Conservation (phyloP, 2,113 vertebrate genomes). For the Chaetodon auriga region DNA sequence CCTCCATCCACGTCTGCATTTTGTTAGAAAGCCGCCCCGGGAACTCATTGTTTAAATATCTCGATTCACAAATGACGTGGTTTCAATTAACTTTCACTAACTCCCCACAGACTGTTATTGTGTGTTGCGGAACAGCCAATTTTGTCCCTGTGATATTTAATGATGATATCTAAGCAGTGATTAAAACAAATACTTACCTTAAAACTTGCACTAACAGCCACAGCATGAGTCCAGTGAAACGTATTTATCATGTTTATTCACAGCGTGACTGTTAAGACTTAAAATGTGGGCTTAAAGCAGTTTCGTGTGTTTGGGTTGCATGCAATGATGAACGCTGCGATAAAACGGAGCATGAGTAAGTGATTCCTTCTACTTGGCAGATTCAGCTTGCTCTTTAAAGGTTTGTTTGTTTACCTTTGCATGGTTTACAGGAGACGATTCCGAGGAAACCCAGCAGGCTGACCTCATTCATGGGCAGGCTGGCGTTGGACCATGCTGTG, state of each 20-base stretch:
- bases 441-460: slow-evolving; percentile 94
- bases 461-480: slow-evolving; percentile 93
- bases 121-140: not conserved
- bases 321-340: not conserved
- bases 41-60: slow-evolving; percentile 65
- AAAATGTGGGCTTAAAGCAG: not conserved
- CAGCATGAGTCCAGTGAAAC: not conserved
- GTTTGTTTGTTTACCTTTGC: slow-evolving; percentile 90
- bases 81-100: slow-evolving; percentile 37
- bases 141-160: not conserved
- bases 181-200: slow-evolving; percentile 17
- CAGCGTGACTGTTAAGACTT: slow-evolving; percentile 6
- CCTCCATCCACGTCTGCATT: slow-evolving; percentile 69
- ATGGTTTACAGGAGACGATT: slow-evolving; percentile 93
- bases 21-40: slow-evolving; percentile 58
- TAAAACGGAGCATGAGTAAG: not conserved
- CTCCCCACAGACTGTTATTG: slow-evolving; percentile 12
- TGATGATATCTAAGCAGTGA: not conserved
- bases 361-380: not conserved
- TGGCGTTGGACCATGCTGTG: slow-evolving; percentile 94
- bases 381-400: slow-evolving; percentile 7
- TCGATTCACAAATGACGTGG: slow-evolving; percentile 40
- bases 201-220: not conserved
- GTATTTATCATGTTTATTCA: not conserved
- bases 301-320: not conserved